Evolutionary conservation across 2,113 vertebrate genomes (phyloP).

Genomic region (Pterophyllum scalare): DNA sequence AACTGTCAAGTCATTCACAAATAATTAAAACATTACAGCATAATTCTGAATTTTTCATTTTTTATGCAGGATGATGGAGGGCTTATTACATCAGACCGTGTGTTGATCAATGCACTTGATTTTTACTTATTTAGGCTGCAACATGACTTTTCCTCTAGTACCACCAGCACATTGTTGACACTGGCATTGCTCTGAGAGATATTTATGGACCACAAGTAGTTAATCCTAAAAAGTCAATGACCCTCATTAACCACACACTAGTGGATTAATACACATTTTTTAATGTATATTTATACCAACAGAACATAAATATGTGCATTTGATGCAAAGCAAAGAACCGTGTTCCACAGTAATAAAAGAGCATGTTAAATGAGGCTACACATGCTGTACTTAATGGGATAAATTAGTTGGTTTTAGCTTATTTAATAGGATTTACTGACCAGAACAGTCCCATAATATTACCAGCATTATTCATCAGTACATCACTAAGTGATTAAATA

Average conservation of each 20-base stretch:
- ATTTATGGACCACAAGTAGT: background rate
- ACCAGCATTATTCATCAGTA: background rate
- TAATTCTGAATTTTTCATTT: background rate
- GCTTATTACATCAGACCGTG: background rate
- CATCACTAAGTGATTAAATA: background rate
- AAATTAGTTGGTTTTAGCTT: background rate
- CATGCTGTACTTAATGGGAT: background rate
- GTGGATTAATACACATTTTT: background rate
- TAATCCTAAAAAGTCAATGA: background rate
- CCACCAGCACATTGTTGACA: background rate
- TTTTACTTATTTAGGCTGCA: background rate
- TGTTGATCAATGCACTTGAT: background rate
- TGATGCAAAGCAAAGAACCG: background rate
- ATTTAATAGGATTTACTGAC: conserved; percentile 1
- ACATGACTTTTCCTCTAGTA: background rate
- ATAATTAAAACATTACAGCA: background rate
- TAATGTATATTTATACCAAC: background rate
- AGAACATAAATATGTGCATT: background rate
- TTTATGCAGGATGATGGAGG: background rate
- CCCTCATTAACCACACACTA: rapidly evolving
- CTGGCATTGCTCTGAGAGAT: background rate
- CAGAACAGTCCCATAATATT: background rate
- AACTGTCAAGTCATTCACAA: background rate
- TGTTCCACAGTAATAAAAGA: background rate
- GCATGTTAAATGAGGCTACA: background rate